Conservation (phyloP, 2,888 invertebrate genomes). For the Gymnosoma rotundatum region DNA sequence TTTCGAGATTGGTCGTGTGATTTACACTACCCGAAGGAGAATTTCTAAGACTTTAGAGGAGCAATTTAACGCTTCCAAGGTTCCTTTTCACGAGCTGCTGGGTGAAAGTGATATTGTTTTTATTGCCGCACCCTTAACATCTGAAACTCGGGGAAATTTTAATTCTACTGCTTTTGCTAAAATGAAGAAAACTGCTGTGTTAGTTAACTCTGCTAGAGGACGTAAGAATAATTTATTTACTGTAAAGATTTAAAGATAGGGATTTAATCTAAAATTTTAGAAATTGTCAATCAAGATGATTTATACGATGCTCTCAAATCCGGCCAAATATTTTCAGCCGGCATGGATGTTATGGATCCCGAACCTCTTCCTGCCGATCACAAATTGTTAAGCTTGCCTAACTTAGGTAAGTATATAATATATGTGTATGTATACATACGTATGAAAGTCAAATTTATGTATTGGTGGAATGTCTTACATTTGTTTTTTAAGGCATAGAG, state of each 20-base stretch:
- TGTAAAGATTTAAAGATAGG: not conserved
- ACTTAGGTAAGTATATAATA: conserved; percentile 86
- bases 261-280: conserved; percentile 77
- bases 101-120: conserved; percentile 88
- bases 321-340: conserved; percentile 91
- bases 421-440: not conserved
- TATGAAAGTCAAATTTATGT: too few relatives aligned
- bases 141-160: conserved; percentile 87
- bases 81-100: conserved; percentile 86
- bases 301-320: conserved; percentile 89
- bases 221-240: conserved; percentile 76
- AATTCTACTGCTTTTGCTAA: conserved; percentile 86
- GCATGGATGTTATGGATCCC: conserved; percentile 94
- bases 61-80: conserved; percentile 84
- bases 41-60: conserved; percentile 83
- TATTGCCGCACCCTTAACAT: conserved; percentile 85
- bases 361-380: conserved; percentile 93
- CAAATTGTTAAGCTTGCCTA: conserved; percentile 89
- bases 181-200: conserved; percentile 89
- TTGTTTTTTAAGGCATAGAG: too few relatives aligned
- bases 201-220: conserved; percentile 89
- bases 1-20: conserved; percentile 87
- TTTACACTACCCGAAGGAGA: conserved; percentile 88
- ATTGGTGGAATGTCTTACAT: too few relatives aligned
- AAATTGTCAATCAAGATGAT: conserved; percentile 91